Conservation (phyloP, 1,140 invertebrate genomes). For the Ganaspis sp. region DNA sequence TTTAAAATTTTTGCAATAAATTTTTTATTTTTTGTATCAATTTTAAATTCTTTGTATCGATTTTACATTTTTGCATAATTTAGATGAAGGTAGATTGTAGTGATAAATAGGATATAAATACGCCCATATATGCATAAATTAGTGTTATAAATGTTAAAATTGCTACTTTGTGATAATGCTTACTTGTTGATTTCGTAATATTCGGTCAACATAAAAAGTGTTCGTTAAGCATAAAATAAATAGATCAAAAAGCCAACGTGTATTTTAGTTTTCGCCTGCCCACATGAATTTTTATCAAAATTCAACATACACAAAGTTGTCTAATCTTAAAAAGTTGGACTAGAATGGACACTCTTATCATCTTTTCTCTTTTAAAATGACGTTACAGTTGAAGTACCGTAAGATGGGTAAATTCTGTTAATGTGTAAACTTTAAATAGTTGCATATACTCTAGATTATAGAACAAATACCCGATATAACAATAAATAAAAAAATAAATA, state of each 20-base stretch:
- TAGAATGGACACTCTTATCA: conserved; percentile 17
- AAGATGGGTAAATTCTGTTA: not conserved
- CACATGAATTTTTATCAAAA: not conserved
- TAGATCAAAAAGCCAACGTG: not conserved
- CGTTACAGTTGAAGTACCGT: not conserved
- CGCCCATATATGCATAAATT: not conserved
- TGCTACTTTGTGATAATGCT: not conserved
- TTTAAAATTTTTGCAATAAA: no score
- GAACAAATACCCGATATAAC: no score
- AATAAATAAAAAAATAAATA: no score
- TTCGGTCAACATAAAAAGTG: not conserved
- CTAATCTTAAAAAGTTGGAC: not conserved
- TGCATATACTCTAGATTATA: not conserved
- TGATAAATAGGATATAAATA: not conserved
- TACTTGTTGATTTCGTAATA: not conserved
- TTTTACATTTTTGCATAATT: no score
- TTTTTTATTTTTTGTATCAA: no score
- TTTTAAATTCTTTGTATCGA: no score
- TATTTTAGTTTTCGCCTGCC: not conserved
- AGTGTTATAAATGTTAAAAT: not conserved
- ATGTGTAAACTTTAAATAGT: not conserved
- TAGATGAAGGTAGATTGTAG: no score
- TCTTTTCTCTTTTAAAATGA: not conserved
- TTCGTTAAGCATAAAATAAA: not conserved
- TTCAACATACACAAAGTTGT: not conserved